Evolutionary conservation across 1,140 invertebrate genomes (phyloP), one percentile per base, ranked within the genome.

Genomic region (Lordiphosa mommai): DNA sequence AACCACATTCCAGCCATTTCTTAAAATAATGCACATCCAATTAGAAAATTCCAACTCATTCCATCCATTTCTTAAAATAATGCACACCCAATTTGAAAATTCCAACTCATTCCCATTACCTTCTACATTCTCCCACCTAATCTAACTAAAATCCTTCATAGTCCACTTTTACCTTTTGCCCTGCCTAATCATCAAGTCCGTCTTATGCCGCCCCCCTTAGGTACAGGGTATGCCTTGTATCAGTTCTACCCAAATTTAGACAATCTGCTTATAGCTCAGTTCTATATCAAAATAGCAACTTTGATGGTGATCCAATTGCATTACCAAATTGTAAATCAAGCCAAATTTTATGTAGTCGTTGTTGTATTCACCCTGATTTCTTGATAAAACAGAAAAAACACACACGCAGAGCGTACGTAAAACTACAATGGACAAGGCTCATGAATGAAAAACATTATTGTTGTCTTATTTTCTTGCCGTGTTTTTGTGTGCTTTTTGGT

Each of bases 361-460:
- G n/a, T 61, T 48, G 5, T 63, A 51, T 70, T 46, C 9, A 47
- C 60, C 34, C 17, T 13, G 59, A 51, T 61, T 34, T 29, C 50
- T 20, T 51, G 30, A 44, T 20, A 36, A 33, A 48, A 47, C 12
- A 59, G n/a, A n/a, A n/a, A 43, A 20, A 27, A 6, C 23, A 27
- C 23, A 51, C 33, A 10, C 44, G 36, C 8, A 43, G 10, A 7
- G 34, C 16, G 20, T 23, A 33, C 14, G 13, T 52, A 27, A 29
- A 30, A 12, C 40, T 23, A 43, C 10, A 27, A 48, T 16, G 13
- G 10, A 33, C 33, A 56, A n/a, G 40, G 46, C 51, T 70, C 52
- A 74, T 79, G 74, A 82, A 79, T 79, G 73, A 79, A 72, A 52
- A 38, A 12, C 43, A 65, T 48, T 43, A 23, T 38, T 23, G 32